Base-by-base conservation (phyloP, 2,888 invertebrate species). In the Melipona beecheii region DNA sequence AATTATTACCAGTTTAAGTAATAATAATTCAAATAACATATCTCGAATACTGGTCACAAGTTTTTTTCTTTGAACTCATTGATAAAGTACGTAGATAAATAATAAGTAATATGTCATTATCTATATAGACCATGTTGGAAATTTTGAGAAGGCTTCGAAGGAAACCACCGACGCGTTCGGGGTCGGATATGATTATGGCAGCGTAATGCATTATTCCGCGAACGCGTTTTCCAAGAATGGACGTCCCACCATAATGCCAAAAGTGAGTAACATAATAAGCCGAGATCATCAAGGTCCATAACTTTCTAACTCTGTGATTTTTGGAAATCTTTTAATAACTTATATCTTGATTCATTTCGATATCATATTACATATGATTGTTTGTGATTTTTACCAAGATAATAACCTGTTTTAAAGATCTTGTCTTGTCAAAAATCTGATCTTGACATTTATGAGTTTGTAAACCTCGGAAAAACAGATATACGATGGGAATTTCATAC, bases 121-220 rank as follows among this genome's bases (percentile, higher is more conserved):
- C 58, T 66, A 66, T 92, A 78, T 93, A 95, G 97, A 96, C 19
- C 95, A 96, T 5, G 95, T 96, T 91, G 95, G 95, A 73, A 98
- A 98, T 94, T 98, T 98, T 93, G 96, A 96, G 86, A 97, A 97
- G 93, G 96, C 96, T 0, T 95, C 95, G 9, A 90, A 95, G 13
- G 94, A 95, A 15, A 95, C 94, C 52, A 96, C 96, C 0, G 95
- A 96, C 72, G 96, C 96, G n/a, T 97, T 95, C 92, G 97, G 97
- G 0, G 96, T 97, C 0, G 95, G 95, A 0, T 98, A 98, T 91
- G 98, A 98, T 93, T 98, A 97, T 93, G 96, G 96, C 89, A 97
- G 97, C 89, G 97, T 98, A 0, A 97, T 98, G 97, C 98, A 98
- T 92, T 98, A 98, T 93, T 97, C 97, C 0, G 95, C 96, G 36